phyloP scores from a whole-genome alignment of 1,140 invertebrate genomes.

The Brachionus rubens region DNA sequence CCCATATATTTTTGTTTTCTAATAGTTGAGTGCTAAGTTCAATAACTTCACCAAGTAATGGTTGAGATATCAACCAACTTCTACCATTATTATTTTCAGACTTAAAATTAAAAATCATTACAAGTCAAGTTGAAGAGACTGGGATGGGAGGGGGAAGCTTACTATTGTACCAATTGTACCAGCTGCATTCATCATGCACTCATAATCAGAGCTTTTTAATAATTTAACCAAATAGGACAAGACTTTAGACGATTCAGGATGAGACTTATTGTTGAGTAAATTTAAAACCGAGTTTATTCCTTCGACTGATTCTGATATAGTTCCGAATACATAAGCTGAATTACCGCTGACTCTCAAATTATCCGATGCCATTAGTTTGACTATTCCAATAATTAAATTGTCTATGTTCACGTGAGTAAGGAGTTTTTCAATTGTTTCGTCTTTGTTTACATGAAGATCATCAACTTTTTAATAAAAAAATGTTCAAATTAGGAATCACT shows the following conservation, averaged over 20 bases:
- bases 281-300: slow-evolving; percentile 54
- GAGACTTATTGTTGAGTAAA: slow-evolving; percentile 50
- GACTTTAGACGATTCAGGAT: slow-evolving; percentile 51
- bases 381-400: slow-evolving; percentile 57
- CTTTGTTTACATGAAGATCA: slow-evolving; percentile 57
- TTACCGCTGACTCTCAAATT: slow-evolving; percentile 58
- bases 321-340: slow-evolving; percentile 59
- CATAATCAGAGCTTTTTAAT: slow-evolving; percentile 57
- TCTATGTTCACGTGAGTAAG: slow-evolving; percentile 57
- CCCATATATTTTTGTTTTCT: slow-evolving; percentile 56
- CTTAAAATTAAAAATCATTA: slow-evolving; percentile 48
- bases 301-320: slow-evolving; percentile 56
- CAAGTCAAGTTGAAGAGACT: no score
- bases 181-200: slow-evolving; percentile 60
- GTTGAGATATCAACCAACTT: slow-evolving; percentile 54
- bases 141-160: slow-evolving; percentile 45
- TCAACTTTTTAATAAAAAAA: slow-evolving; percentile 52
- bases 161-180: slow-evolving; percentile 60
- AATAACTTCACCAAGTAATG: slow-evolving; percentile 53
- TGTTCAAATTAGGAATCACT: no score
- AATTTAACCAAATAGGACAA: slow-evolving; percentile 55
- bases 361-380: slow-evolving; percentile 54
- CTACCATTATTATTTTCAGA: slow-evolving; percentile 56
- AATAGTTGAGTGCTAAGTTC: slow-evolving; percentile 54
- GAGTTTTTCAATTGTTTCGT: slow-evolving; percentile 54